Evolutionary conservation across 2,888 invertebrate genomes (phyloP), one percentile per base, ranked within the genome.

Genomic region (Rapana venosa): DNA sequence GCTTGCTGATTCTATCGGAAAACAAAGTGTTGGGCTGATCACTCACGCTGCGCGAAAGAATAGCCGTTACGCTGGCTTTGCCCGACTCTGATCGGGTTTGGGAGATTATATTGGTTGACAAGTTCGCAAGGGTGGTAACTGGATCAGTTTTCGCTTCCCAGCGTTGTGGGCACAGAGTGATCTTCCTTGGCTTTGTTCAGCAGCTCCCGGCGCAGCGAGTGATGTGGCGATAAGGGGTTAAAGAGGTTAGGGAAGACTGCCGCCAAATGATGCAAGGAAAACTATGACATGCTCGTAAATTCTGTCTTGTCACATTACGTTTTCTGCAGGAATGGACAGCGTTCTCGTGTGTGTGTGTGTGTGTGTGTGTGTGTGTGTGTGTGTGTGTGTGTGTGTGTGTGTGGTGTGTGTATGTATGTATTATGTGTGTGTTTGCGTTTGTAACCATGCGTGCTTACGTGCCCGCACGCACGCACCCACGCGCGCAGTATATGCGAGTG

Each of bases 1-100:
- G 26, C 74, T 8, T 30, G 74, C 11, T 74, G 74, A n/a, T n/a
- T 74, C 8, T 74, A 22, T 74, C 74, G 2, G 74, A 74, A 26
- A 30, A 79, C 81, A 83, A 83, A 83, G 81, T 83, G 47, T 47
- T 26, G 5, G 15, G 22, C 22, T 83, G 81, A 83, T 83, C 81
- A 47, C 81, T 47, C 47, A 26, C 22, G 26, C 36, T 83, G 47
- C 30, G 30, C 0, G 81, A 83, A 83, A 83, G 36, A 83, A 36
- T 22, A 83, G 47, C 47, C 81, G 81, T 83, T 83, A 36, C 81
- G 81, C 81, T 47, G 81, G 81, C 81, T 83, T 83, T 83, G 36
- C 47, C 26, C 13, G 22, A 6, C 47, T 47, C 47, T 36, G 22
- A 47, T 83, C 81, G 26, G 36, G 20, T 83, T 83, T 35, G 36